These are phyloP conservation scores for Petrolisthes cinctipes DNA, from an alignment of 2,888 invertebrate genomes.

Conservation along the genomic window DNA sequence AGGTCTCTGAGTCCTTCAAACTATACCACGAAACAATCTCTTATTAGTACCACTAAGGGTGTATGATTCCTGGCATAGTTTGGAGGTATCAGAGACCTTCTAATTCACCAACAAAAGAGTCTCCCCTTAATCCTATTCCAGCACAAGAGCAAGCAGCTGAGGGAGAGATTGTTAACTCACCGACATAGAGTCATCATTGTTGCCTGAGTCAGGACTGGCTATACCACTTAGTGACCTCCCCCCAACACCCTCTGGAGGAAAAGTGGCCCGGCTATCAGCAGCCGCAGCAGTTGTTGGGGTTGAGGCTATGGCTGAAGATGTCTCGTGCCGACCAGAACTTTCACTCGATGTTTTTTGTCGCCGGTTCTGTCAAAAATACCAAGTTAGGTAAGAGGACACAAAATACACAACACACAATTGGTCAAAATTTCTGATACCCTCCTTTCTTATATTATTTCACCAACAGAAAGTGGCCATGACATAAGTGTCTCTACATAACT, in stretches of 20 bases:
- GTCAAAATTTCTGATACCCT: background rate
- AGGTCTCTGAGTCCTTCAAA: no score
- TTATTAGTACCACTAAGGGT: no score
- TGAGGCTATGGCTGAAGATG: background rate
- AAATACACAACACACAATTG: background rate
- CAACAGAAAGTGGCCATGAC: background rate
- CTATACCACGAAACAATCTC: no score
- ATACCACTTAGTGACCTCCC: slow-evolving; percentile 48
- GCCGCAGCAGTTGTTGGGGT: background rate
- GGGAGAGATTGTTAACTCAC: slow-evolving; percentile 14
- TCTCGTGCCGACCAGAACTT: slow-evolving; percentile 35
- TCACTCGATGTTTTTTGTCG: slow-evolving; percentile 51
- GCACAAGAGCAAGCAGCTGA: no score
- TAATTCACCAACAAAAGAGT: no score
- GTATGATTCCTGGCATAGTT: no score
- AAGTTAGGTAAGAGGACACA: background rate
- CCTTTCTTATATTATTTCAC: background rate
- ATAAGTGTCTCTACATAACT: no score
- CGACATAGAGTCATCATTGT: slow-evolving; percentile 49
- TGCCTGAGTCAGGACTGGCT: slow-evolving; percentile 42
- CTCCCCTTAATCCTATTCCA: no score
- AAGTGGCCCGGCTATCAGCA: slow-evolving; percentile 8
- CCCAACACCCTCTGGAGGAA: slow-evolving; percentile 54
- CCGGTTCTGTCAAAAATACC: slow-evolving; percentile 31
- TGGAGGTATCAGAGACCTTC: no score